Conservation (phyloP, 2,113 vertebrate species). For the Phalacrocorax aristotelis region DNA sequence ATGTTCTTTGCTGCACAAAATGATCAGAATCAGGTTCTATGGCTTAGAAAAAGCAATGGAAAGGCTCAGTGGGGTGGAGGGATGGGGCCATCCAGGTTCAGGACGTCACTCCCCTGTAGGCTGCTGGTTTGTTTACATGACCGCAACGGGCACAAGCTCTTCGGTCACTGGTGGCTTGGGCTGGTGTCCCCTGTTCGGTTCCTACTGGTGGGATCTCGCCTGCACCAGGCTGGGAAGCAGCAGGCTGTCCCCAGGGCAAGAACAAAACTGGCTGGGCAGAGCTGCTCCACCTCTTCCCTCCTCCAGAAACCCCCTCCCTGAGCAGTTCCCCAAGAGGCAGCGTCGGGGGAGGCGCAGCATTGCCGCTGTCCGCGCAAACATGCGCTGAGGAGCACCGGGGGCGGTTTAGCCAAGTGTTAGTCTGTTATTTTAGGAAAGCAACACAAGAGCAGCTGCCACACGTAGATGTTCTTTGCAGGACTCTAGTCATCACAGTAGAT, state of each 20-base stretch:
- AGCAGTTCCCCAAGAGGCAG: background rate
- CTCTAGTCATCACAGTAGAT: background rate
- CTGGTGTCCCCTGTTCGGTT: background rate
- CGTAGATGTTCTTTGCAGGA: background rate
- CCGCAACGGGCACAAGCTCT: background rate
- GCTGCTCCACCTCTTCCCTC: background rate
- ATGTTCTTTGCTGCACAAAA: slow-evolving; percentile 5
- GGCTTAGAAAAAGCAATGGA: background rate
- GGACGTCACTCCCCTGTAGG: background rate
- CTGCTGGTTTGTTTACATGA: background rate
- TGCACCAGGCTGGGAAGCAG: background rate
- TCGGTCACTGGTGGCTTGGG: background rate
- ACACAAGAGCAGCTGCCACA: background rate
- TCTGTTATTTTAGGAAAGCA: background rate
- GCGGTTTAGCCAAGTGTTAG: background rate
- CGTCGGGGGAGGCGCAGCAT: fast-evolving
- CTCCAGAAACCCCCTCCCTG: background rate
- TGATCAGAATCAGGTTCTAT: background rate
- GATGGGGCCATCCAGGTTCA: too few relatives aligned
- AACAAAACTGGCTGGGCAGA: background rate
- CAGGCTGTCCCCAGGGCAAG: background rate
- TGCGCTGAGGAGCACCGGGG: background rate
- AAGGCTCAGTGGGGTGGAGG: background rate
- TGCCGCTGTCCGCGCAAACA: background rate
- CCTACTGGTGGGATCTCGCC: background rate